Evolutionary conservation across 2,888 invertebrate species (phyloP).

Genomic region (Plusia festucae): DNA sequence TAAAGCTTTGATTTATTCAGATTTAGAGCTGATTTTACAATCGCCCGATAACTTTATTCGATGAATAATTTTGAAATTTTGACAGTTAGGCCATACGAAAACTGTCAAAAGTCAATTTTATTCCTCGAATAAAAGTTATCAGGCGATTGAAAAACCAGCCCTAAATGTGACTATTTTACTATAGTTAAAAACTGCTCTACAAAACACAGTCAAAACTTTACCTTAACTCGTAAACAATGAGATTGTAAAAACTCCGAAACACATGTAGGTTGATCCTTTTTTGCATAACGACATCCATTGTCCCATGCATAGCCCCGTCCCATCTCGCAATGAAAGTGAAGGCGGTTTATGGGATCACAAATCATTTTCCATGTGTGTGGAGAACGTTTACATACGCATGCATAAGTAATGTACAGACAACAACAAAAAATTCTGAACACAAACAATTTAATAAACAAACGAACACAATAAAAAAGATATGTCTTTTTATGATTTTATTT

Average conservation of each 20-base stretch:
- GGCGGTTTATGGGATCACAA: slow-evolving; percentile 72
- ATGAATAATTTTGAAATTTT: too few relatives aligned
- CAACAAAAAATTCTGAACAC: background rate
- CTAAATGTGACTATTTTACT: too few relatives aligned
- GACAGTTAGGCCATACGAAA: too few relatives aligned
- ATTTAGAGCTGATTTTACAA: too few relatives aligned
- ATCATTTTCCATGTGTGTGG: slow-evolving; percentile 68
- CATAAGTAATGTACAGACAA: slow-evolving; percentile 55
- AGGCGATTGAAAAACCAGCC: too few relatives aligned
- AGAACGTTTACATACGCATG: slow-evolving; percentile 58
- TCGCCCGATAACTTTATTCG: too few relatives aligned
- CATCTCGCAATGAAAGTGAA: slow-evolving; percentile 57
- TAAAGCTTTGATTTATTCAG: too few relatives aligned
- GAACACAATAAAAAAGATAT: background rate
- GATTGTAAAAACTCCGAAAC: background rate
- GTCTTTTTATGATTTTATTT: too few relatives aligned
- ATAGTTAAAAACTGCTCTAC: too few relatives aligned
- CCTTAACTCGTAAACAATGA: background rate
- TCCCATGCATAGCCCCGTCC: slow-evolving; percentile 57
- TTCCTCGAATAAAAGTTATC: too few relatives aligned
- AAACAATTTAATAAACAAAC: background rate
- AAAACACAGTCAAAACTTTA: background rate
- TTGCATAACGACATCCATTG: background rate
- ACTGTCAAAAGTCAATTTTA: too few relatives aligned
- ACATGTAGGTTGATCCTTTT: background rate